Evolutionary conservation across 1,140 invertebrate genomes (phyloP), one percentile per base, ranked within the genome.

Genomic region (Phortica variegata): DNA sequence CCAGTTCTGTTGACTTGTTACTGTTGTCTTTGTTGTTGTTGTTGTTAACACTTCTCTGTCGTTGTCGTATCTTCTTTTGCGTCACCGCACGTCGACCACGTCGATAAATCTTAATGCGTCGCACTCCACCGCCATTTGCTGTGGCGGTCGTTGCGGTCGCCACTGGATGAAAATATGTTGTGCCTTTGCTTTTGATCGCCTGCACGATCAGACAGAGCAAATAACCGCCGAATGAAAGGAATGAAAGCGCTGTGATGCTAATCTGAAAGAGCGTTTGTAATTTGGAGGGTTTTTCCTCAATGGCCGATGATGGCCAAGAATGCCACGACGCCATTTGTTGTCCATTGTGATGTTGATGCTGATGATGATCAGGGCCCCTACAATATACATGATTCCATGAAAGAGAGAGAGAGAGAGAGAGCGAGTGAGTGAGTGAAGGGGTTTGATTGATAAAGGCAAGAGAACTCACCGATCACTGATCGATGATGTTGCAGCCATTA

Each of bases 171-270:
- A 52, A 73, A 42, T 75, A 76, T 1, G 73, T 76, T 18, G 70
- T 73, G 17, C 73, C 73, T 57, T 80, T 79, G 74, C 75, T 78
- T 58, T 82, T 86, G 6, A 89, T 81, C 0, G 85, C 84, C 49
- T 84, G 83, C 3, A 88, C 84, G 29, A 90, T 83, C 1, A 90
- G 74, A 59, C 86, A 87, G 0, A 90, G 63, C 9, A 90, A 71
- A 66, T 90, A 90, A 6, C 87, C 88, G 8, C 87, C 88, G 56
- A 90, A 90, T 0, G 87, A 87, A 2, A 89, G 65, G 70, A 90
- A 90, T 0, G 88, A 84, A 12, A 90, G 70, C 0, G 86, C 82
- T 0, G 87, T 89, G 3, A 90, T 78, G 0, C 87, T 84, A 16
- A 87, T 76, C 38, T 88, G 83, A 57, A 90, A 87, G 54, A 87